Evolutionary conservation across 2,888 invertebrate species (phyloP).

Genomic region (Lissocephala sabroskyi): DNA sequence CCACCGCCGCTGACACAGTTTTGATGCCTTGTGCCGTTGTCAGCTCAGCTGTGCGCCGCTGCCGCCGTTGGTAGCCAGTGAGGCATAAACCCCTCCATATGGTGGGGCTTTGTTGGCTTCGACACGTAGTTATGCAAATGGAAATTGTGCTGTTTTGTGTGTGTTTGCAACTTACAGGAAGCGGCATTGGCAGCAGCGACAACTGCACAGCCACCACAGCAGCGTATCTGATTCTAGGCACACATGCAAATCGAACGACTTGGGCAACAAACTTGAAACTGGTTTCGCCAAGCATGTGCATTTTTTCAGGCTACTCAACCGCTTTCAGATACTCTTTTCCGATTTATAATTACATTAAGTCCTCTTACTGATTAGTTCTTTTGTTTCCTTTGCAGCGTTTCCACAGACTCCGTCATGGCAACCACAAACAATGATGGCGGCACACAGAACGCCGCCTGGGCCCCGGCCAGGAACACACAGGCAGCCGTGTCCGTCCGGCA

Average conservation of each 20-base stretch:
- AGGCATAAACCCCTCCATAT: conserved; percentile 16
- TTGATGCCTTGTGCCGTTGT: conserved; percentile 4
- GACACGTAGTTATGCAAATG: background rate
- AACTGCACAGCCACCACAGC: too few relatives aligned
- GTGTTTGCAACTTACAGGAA: too few relatives aligned
- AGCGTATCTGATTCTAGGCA: background rate
- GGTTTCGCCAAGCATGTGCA: too few relatives aligned
- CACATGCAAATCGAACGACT: conserved; percentile 33
- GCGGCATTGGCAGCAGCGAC: too few relatives aligned
- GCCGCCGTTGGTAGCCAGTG: conserved; percentile 16
- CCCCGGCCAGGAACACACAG: conserved; percentile 74
- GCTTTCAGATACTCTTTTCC: conserved; percentile 4
- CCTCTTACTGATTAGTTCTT: background rate
- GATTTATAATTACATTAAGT: background rate
- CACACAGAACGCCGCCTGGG: conserved; percentile 73
- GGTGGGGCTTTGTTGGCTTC: background rate
- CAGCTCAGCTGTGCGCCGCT: background rate
- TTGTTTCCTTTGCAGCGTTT: conserved; percentile 57
- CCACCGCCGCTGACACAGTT: conserved; percentile 43
- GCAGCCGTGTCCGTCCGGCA: conserved; percentile 91
- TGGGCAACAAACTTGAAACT: conserved; percentile 35
- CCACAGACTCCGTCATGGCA: conserved; percentile 68
- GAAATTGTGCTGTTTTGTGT: background rate
- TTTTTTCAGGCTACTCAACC: background rate
- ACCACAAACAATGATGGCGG: conserved; percentile 70